phyloP scores from a whole-genome alignment of 1,140 invertebrate species.

The Halesus radiatus region DNA sequence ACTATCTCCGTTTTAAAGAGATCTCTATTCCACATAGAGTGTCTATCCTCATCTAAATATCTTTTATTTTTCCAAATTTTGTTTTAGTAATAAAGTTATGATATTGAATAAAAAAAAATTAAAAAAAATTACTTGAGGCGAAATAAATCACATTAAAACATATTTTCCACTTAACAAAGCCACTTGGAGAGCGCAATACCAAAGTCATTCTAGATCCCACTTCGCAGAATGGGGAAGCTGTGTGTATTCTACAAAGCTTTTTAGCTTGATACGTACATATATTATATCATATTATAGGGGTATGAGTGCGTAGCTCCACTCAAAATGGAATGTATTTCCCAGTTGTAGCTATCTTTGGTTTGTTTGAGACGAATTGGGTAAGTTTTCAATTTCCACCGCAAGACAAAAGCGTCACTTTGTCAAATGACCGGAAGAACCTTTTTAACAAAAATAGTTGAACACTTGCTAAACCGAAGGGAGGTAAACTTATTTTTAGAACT shows the following conservation, averaged over 20 bases:
- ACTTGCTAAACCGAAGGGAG: no score
- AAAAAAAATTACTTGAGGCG: no score
- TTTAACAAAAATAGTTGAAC: no score
- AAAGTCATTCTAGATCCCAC: constrained; percentile 13
- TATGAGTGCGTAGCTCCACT: background rate
- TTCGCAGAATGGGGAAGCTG: background rate
- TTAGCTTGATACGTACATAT: constrained; percentile 7
- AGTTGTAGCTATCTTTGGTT: background rate
- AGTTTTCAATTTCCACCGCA: constrained; percentile 7
- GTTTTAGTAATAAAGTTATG: no score
- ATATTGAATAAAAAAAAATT: no score
- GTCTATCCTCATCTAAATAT: no score
- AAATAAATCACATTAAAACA: background rate
- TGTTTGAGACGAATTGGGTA: constrained; percentile 1
- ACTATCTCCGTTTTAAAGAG: no score
- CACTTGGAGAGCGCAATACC: constrained; percentile 13
- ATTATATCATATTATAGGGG: background rate
- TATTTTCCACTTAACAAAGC: background rate
- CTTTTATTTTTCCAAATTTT: no score
- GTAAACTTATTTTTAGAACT: no score
- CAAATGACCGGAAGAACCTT: no score
- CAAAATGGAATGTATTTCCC: background rate
- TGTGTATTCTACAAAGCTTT: background rate
- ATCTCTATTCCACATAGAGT: no score
- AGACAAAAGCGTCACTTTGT: no score